Evolutionary conservation across 2,113 vertebrate genomes (phyloP), one percentile per base, ranked within the genome.

Genomic region (Indri indri): DNA sequence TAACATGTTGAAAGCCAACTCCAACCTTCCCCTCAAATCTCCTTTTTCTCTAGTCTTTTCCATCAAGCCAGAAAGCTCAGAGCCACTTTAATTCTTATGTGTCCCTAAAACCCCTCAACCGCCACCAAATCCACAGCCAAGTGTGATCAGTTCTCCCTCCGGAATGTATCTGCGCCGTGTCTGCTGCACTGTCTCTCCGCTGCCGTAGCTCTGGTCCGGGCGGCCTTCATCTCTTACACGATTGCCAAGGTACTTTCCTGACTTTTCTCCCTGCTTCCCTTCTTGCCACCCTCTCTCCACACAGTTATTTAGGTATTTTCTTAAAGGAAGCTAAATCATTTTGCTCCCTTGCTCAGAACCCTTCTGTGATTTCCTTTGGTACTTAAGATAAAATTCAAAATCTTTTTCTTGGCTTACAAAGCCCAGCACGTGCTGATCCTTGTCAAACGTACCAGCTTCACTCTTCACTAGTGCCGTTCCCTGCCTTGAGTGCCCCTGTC

Each of bases 271-370:
- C 40, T 37, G 18, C 30, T 63, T 71, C 45, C 57, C 54, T 66
- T 66, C 80, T 42, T 59, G 25, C 45, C 5, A 2, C 18, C 30
- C 16, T 59, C 34, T 66, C 6, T 63, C 54, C 20, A 32, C 45
- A 37, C 3, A 52, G 16, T 34, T 40, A n/a, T 16, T 23, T 34
- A 30, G 42, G 25, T 54, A 23, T 84, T 84, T 71, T 88, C 83
- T 92, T 76, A 47, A 59, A 86, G 7, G 52, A 71, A 94, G 57
- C n/a, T 50, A 61, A 25, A 47, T 84, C n/a, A 30, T 66, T 83
- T n/a, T 84, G n/a, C n/a, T 96, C 20, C n/a, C 13, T 85, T 65
- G 30, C 50, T 92, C 8, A 87, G 25, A 80, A 77, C 27, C 23
- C 2, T 7, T 32, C 57, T 13, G 10, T 90, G 30, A 52, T 59